Evolutionary conservation across 1,140 invertebrate species (phyloP), one percentile per base, ranked within the genome.

Genomic region (Papilio helenus): DNA sequence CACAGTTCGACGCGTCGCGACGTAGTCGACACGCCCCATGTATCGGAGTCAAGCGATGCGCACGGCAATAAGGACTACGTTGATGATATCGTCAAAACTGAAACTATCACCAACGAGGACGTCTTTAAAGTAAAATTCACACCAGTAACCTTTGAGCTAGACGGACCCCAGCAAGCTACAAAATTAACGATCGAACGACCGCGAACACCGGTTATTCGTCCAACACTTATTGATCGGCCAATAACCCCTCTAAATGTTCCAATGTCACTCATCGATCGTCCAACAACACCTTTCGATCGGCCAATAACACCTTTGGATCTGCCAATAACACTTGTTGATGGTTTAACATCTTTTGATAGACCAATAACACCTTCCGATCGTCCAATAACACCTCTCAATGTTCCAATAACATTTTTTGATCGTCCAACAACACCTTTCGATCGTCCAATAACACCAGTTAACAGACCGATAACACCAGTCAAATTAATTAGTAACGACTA

Each of bases 111-210:
- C 16, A 94, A 95, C 79, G 92, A 95, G 85, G 93, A 95, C 72
- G 89, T 95, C 42, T 90, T 95, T 26, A 94, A 92, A 85, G 91
- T 95, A 0, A 95, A 94, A 84, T 93, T 95, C 78, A 93, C 92
- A 44, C 94, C 94, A 0, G 82, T 94, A 39, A 86, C 84, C 18
- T 86, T 84, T 4, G 92, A 94, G 80, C 51, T 94, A 12, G 91
- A 93, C 46, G 51, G 51, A 10, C 74, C 74, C 3, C 29, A n/a
- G n/a, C 16, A 39, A 51, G 23, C 74, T n/a, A n/a, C 74, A 55
- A 76, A 58, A 34, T 65, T 65, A 26, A 77, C 79, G 49, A n/a
- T 73, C 7, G 80, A 79, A 18, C 80, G 71, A 85, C 34, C 84
- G 20, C 79, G 81, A 51, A 83, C 85, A 18, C 88, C 90, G 12